phyloP scores from a whole-genome alignment of 2,888 invertebrate species.

The Podabrus alpinus region DNA sequence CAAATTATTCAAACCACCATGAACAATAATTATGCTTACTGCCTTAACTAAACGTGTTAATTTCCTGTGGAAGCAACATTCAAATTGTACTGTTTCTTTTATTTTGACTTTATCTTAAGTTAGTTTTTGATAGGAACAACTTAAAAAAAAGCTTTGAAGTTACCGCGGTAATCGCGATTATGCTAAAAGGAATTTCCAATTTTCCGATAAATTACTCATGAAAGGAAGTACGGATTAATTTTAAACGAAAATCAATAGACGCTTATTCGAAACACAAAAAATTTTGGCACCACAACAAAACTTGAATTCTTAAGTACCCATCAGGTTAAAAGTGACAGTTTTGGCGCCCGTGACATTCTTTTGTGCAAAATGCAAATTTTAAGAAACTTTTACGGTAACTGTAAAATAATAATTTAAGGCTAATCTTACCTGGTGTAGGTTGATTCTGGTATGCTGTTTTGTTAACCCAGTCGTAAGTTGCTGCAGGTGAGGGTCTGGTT shows the following conservation, averaged over 20 bases:
- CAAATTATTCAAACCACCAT: neutral
- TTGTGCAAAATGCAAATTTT: neutral
- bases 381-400: neutral
- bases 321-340: neutral
- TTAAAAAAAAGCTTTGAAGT: no score
- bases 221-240: neutral
- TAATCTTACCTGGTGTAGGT: slow-evolving; percentile 77
- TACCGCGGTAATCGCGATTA: no score
- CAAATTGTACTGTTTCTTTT: no score
- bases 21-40: no score
- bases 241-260: neutral
- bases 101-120: no score
- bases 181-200: neutral
- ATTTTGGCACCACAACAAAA: no score
- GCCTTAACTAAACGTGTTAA: neutral
- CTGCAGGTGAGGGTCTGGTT: slow-evolving; percentile 70
- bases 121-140: no score
- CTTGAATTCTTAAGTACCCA: neutral
- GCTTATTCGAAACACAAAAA: neutral
- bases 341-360: neutral
- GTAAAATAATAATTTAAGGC: neutral
- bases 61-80: neutral
- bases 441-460: slow-evolving; percentile 84
- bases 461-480: slow-evolving; percentile 92
- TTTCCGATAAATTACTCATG: neutral